Percentiles rank a stretch among this genome's conserved stretches.
Evolutionary conservation across 2,113 vertebrate species (phyloP).

Genomic region (Myrmecobius fasciatus): DNA sequence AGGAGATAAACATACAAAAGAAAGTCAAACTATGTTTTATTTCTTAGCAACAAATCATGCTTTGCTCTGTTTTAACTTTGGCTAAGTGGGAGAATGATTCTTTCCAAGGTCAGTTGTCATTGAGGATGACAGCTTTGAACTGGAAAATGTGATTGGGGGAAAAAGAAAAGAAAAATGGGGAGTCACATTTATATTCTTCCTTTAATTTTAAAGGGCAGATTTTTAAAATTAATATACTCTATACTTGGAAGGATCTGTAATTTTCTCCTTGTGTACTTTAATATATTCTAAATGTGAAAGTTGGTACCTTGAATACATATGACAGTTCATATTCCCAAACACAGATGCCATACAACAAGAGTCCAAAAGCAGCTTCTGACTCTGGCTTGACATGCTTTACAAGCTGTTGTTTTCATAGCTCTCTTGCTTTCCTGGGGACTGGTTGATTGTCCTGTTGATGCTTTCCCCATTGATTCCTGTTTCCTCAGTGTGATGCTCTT

Average conservation of each 20-base stretch:
- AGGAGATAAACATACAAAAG: neutral
- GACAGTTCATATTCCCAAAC: conserved; percentile 72
- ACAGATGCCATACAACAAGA: conserved; percentile 70
- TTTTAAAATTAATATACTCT: conserved; percentile 5
- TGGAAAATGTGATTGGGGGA: neutral
- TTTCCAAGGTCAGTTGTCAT: neutral
- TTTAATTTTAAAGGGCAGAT: neutral
- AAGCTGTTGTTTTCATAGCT: conserved; percentile 77
- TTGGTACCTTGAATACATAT: conserved; percentile 49
- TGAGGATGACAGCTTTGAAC: neutral
- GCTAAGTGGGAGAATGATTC: neutral
- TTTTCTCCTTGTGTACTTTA: conserved; percentile 46
- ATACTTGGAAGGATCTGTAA: neutral
- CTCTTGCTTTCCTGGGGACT: conserved; percentile 63
- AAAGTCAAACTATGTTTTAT: neutral
- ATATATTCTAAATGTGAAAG: conserved; percentile 65
- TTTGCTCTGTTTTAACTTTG: neutral
- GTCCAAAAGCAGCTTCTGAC: conserved; percentile 78
- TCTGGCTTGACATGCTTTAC: conserved; percentile 71
- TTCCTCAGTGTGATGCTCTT: conserved; percentile 66
- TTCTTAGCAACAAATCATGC: neutral
- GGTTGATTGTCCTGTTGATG: conserved; percentile 78
- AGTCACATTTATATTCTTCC: neutral
- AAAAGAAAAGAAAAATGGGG: neutral
- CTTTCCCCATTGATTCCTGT: conserved; percentile 65